Base-by-base conservation (phyloP, 2,113 vertebrate species). In the Heterotilapia buettikoferi region DNA sequence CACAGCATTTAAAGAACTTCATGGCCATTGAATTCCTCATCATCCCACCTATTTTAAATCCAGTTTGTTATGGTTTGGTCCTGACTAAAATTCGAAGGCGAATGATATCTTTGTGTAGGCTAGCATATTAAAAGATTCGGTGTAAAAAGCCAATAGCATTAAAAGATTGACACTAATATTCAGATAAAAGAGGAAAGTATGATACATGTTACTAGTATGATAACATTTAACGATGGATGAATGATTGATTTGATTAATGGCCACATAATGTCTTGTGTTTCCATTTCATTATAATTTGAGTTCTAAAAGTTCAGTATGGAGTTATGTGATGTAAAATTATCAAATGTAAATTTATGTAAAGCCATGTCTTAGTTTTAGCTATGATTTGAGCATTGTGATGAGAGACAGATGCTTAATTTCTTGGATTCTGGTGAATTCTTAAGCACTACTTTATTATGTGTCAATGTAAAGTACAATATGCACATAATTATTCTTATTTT, bases 51-150 rank as follows among this genome's bases (percentile, higher is more conserved):
- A 6, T 93, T 26, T 59, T 93, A 5, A 94, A 93, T 38, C 92
- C 94, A 2, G 52, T 94, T 26, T 86, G 93, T 43, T 94, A 94
- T 43, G 92, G 94, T 9, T n/a, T 92, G 4, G 89, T 83, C 5
- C 88, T 93, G 8, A 90, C 88, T 56, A 38, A 82, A 57, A 29
- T 86, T 24, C 85, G 79, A 11, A 93, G n/a, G 38, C 38, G 68
- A 73, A 73, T 73, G 4, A 26, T 45, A 45, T 45, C 26, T 73
- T 73, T 73, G 38, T 73, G 38, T 45, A 73, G 38, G 38, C 33
- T 18, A 4, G 68, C 68, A 73, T 45, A 73, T 45, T n/a, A 45
- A 45, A 45, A 43, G 66, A 71, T 43, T 71, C 0, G 1, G 19
- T 68, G 18, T 24, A 14, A 38, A 68, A 68, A 68, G 6, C 36